Evolutionary conservation across 1,140 invertebrate species (phyloP).

Genomic region (Atta texana): DNA sequence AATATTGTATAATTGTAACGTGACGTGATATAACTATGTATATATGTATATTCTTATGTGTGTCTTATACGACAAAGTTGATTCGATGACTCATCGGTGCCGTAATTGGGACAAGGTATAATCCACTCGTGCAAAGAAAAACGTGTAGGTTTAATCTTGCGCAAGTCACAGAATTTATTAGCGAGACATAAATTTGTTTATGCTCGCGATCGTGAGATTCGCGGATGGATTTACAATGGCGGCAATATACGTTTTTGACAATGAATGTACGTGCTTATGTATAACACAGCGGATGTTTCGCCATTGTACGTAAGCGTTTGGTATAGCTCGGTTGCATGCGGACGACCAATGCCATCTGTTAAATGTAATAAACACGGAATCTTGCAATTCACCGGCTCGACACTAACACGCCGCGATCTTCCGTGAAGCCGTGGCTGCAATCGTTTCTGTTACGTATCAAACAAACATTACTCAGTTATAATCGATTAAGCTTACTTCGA

Average conservation of each 20-base stretch:
- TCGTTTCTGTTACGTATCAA: constrained; percentile 62
- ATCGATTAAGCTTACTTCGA: constrained; percentile 60
- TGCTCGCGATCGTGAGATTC: neutral
- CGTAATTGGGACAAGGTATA: neutral
- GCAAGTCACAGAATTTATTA: neutral
- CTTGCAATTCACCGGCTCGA: constrained; percentile 76
- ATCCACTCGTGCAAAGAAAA: neutral
- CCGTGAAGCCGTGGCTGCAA: constrained; percentile 56
- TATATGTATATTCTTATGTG: neutral
- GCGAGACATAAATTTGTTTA: neutral
- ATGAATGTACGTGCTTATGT: constrained; percentile 67
- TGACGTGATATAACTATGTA: neutral
- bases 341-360: constrained; percentile 78
- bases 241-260: constrained; percentile 61
- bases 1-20: neutral
- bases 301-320: constrained; percentile 67
- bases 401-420: constrained; percentile 64
- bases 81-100: neutral
- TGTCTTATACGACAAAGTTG: neutral
- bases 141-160: neutral
- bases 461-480: constrained; percentile 63
- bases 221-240: neutral
- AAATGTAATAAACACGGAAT: constrained; percentile 82
- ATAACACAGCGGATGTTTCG: constrained; percentile 53
- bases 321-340: constrained; percentile 76